Evolutionary conservation across 2,797 vertebrate species (phyloP), one percentile per base, ranked within the genome.

Genomic region (Syndactyla subalaris): DNA sequence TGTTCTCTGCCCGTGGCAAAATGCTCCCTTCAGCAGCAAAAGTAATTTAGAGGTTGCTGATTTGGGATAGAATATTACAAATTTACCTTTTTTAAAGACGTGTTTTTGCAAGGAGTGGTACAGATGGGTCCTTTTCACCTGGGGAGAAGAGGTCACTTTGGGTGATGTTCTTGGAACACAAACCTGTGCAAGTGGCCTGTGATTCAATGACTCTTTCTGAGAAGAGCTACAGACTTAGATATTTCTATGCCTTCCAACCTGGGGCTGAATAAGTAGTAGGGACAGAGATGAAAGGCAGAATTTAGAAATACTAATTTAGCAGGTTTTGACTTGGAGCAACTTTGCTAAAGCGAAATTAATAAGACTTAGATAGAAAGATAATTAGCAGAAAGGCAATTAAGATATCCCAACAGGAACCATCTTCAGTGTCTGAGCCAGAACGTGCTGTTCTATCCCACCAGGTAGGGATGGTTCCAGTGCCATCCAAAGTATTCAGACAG

Each of bases 361-460:
- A 85, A 88, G 84, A 85, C 76, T 94, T 86, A 80, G 93, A 90
- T 74, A 65, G 88, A 88, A 91, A 95, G 88, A 95, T 87, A 96
- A 95, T 96, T 95, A 96, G 81, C 73, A 92, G 85, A 58, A 79
- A 93, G 4, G 49, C 93, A 96, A 96, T 96, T 97, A 96, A 96
- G 83, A 74, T 86, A 77, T 93, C 91, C 91, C 94, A 94, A 91
- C 80, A 97, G 96, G 93, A 96, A 41, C 83, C 9, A 8, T 73
- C 73, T 93, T 85, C 80, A 82, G 52, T 3, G 5, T 85, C 78
- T 90, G 89, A 96, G 88, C 34, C 1, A 12, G 93, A 95, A 93
- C 3, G 6, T 77, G 85, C 62, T 93, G 92, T 80, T 94, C 55
- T 3, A 46, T 92, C 95, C 72, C 89, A 82, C 77, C 86, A 66